Evolutionary conservation across 2,113 vertebrate species (phyloP), one percentile per base, ranked within the genome.

Genomic region (Bostrychus sinensis): DNA sequence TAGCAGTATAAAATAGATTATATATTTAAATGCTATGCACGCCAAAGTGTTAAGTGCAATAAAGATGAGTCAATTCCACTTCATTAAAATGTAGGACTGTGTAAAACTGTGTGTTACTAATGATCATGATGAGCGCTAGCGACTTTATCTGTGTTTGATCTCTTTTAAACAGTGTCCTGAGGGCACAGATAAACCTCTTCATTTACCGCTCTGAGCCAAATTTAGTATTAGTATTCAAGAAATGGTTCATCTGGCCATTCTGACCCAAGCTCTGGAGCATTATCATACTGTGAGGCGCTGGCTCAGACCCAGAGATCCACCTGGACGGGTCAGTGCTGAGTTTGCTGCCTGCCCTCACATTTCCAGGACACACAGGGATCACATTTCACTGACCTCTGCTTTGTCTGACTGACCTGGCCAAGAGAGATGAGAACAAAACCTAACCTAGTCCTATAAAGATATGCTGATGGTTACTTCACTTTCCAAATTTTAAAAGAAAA

Each of bases 321-420:
- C 32, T 28, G 14, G 39, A 70, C 46, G 51, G 65, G 25, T 13
- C 5, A 70, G 62, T 16, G 42, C 73, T 57, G 76, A 77, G 63
- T 68, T 39, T 62, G 45, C 39, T 37, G 72, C 55, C 55, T 67
- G 48, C 50, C 38, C 22, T 66, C 70, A 70, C 54, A 1, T n/a
- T 36, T 75, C 7, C 42, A 67, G 83, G 71, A 75, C 83, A 65
- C 17, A 66, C n/a, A 5, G 48, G 53, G 70, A 74, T 82, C 64
- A 50, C 28, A 73, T 86, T 86, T 82, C 72, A 75, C 73, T 56
- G 62, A 72, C 72, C 67, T 75, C 56, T 66, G 51, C 70, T 67
- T 37, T 7, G 26, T 62, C 17, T 32, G 12, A 12, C 17, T 36
- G 25, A 53, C 48, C 43, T 20, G 42, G 8, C 19, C 19, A 8